Evolutionary conservation across 2,113 vertebrate species (phyloP).

Genomic region (Apistogramma diplotaenia): DNA sequence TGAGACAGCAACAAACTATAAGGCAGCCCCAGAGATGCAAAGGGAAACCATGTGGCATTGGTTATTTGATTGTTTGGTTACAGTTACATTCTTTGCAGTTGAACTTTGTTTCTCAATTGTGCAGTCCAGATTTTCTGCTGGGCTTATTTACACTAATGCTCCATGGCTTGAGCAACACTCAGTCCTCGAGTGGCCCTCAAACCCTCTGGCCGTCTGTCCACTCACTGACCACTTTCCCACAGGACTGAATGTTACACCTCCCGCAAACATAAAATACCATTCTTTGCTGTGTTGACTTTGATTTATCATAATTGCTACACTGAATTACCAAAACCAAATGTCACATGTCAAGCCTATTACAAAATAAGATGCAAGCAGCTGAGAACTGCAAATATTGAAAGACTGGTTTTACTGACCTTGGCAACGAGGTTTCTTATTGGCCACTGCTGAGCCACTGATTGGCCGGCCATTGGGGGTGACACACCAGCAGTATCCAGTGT

Average conservation of each 20-base stretch:
- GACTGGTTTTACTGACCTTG: conserved; percentile 79
- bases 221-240: conserved; percentile 51
- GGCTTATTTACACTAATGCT: conserved; percentile 51
- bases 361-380: background rate
- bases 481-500: conserved; percentile 98
- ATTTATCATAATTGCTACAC: conserved; percentile 28
- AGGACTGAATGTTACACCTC: conserved; percentile 17
- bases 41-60: conserved; percentile 68
- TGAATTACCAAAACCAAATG: conserved; percentile 25
- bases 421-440: conserved; percentile 95
- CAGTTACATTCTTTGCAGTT: conserved; percentile 59
- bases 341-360: background rate
- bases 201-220: conserved; percentile 29
- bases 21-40: conserved; percentile 36
- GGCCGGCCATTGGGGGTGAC: conserved; percentile 92
- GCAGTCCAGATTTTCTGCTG: conserved; percentile 41
- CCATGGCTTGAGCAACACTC: conserved; percentile 44
- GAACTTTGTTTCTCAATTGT: conserved; percentile 62
- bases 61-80: conserved; percentile 68
- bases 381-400: background rate
- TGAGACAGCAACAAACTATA: conserved; percentile 13
- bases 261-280: conserved; percentile 26
- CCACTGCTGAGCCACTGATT: conserved; percentile 93
- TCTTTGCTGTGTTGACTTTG: background rate
- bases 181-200: conserved; percentile 30